Base-by-base conservation (phyloP, 2,113 vertebrate genomes). In the Ochotona curzoniae region DNA sequence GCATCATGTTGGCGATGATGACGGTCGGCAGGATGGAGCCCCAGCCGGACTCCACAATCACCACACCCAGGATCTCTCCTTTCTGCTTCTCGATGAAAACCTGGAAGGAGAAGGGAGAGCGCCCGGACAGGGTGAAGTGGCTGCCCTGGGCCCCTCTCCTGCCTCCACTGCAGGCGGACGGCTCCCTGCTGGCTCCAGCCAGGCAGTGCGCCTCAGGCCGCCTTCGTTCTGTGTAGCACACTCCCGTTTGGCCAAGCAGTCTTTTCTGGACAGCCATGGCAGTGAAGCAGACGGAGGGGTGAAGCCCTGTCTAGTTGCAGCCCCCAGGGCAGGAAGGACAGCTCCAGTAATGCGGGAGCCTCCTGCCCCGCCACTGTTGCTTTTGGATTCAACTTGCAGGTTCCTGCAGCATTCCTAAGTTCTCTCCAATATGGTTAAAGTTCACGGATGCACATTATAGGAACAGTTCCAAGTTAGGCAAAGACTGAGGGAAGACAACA, bases 1-100 rank as follows among this genome's bases (percentile, higher is more conserved):
- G 99, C 99, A 99, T 99, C 99, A 99, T 99, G 97, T 99, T 99
- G 93, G 99, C 99, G 81, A 99, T 99, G 95, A 99, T 99, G 96
- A 99, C 99, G 0, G 99, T 99, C 20, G 99, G 99, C 63, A 99
- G 97, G 98, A 99, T 99, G 97, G 99, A 99, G 63, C 99, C 99
- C 99, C 99, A 99, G 84, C 99, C 99, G 17, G 99, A 99, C 96
- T 99, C 99, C 89, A 99, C 99, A 51, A 99, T 99, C 87, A 99
- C 99, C 81, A 99, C 98, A 1, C 99, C 99, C 8, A 99, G 98
- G 86, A 99, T 99, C 97, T 99, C 99, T 70, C 99, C 99, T 51
- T 99, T 99, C 69, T 99, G 98, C 95, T 99, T 99, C 97, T 99
- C 99, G 95, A 99, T 98, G 95, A 98, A 98, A 97, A 99, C 99